A percentile compares a stretch with the other conserved stretches of the same genome.
Evolutionary conservation across 1,140 invertebrate genomes (phyloP).

Genomic region (Sinella curviseta): DNA sequence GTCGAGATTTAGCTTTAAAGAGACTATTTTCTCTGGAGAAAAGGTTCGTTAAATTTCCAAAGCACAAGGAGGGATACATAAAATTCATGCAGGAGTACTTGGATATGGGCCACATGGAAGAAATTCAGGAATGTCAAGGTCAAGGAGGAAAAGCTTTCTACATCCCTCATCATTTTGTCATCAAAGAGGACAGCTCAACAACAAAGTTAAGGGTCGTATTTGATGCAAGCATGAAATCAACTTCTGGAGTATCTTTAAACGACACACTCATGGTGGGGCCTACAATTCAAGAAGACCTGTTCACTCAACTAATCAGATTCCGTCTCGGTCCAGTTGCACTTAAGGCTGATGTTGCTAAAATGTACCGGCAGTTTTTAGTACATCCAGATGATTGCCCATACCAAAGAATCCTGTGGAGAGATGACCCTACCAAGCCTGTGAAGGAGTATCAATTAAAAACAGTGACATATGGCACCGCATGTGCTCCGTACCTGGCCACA

Average conservation of each 20-base stretch:
- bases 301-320: too few relatives aligned
- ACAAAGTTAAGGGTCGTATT: constrained; percentile 50
- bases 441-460: too few relatives aligned
- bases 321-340: too few relatives aligned
- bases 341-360: too few relatives aligned
- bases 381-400: too few relatives aligned
- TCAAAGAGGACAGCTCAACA: constrained; percentile 38
- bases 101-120: background rate
- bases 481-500: too few relatives aligned
- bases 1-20: background rate
- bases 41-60: background rate
- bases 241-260: constrained; percentile 41
- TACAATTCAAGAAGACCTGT: too few relatives aligned
- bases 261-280: too few relatives aligned
- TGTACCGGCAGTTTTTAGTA: too few relatives aligned
- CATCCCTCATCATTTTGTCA: constrained; percentile 50
- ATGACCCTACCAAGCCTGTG: too few relatives aligned
- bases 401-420: too few relatives aligned
- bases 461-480: too few relatives aligned
- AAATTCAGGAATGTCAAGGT: background rate
- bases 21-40: background rate
- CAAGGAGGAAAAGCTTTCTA: constrained; percentile 27
- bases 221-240: constrained; percentile 39
- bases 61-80: background rate
- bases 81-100: background rate